Evolutionary conservation across 2,888 invertebrate genomes (phyloP), one percentile per base, ranked within the genome.

Genomic region (Apodemia hepburni): DNA sequence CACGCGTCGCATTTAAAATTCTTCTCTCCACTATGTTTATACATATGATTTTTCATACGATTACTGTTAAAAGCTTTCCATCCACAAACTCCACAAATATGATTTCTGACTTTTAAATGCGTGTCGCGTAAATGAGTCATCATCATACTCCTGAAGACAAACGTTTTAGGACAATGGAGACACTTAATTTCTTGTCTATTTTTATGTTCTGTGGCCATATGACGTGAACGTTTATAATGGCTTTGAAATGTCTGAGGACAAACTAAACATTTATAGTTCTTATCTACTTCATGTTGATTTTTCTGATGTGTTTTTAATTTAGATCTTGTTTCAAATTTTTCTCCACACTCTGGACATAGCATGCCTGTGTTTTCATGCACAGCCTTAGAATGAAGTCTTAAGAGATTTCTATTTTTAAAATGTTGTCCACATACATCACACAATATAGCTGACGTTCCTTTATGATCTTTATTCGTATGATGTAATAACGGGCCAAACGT

Each of bases 11-110:
- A 90, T 49, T 86, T 86, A 59, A 90, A 90, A 63, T 88, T 89
- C 77, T 90, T 90, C 69, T 90, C 90, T 0, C 90, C 89, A 29
- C 87, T 89, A 42, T 90, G 90, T 35, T 89, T 90, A 33, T 82
- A 89, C 90, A 90, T 90, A 63, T 91, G 91, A 29, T 87, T 86
- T 69, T 92, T 92, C 61, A 94, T 74, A 0, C 93, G 78, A 60
- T 92, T 90, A 29, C 85, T 90, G 58, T 83, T 86, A 49, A 86
- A 88, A 0, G 90, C 87, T 60, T 84, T 87, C 82, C 83, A 89
- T 0, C 89, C 90, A 29, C 91, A 91, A 0, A 90, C 80, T 0
- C 84, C 77, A 64, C 91, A 91, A 0, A 82, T 73, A 49, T 87
- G 81, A 49, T 89, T 85, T 11, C 87, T 72, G 0, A 87, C 85